phyloP scores from a whole-genome alignment of 2,888 invertebrate species.

The Coronaproctus castanopsis region DNA sequence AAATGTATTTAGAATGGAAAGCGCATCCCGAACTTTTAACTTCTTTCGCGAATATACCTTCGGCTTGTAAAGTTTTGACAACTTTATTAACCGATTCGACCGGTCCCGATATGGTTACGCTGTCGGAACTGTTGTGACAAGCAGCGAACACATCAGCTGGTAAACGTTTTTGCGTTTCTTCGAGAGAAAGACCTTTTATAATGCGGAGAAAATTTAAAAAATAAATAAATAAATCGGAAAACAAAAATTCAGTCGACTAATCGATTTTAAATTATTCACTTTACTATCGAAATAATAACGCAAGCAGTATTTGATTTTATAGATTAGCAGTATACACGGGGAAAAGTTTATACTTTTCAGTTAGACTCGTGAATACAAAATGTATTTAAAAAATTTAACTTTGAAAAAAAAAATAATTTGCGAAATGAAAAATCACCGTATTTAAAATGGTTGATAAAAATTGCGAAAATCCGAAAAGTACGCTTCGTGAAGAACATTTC shows the following conservation, averaged over 20 bases:
- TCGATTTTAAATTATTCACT: background rate
- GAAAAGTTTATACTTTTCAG: too few species aligned
- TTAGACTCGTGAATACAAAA: too few species aligned
- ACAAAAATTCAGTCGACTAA: background rate
- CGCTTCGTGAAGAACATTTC: too few species aligned
- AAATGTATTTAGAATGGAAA: constrained; percentile 87
- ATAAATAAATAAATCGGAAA: background rate
- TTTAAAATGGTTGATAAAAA: too few species aligned
- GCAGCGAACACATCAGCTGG: constrained; percentile 66
- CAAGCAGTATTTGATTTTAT: too few species aligned
- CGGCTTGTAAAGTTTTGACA: constrained; percentile 44
- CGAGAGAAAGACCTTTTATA: constrained; percentile 47
- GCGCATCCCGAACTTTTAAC: constrained; percentile 64
- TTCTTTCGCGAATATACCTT: constrained; percentile 61
- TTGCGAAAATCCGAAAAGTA: too few species aligned
- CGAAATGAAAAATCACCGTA: too few species aligned
- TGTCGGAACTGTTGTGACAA: constrained; percentile 87
- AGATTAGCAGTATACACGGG: too few species aligned
- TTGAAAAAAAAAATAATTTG: too few species aligned
- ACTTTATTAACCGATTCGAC: constrained; percentile 43
- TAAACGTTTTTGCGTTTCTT: constrained; percentile 48
- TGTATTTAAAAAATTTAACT: too few species aligned
- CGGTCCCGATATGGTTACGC: constrained; percentile 85
- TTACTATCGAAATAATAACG: background rate
- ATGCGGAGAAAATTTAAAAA: background rate